Conservation (phyloP, 2,888 invertebrate genomes). For the Rhaphigaster nebulosa region DNA sequence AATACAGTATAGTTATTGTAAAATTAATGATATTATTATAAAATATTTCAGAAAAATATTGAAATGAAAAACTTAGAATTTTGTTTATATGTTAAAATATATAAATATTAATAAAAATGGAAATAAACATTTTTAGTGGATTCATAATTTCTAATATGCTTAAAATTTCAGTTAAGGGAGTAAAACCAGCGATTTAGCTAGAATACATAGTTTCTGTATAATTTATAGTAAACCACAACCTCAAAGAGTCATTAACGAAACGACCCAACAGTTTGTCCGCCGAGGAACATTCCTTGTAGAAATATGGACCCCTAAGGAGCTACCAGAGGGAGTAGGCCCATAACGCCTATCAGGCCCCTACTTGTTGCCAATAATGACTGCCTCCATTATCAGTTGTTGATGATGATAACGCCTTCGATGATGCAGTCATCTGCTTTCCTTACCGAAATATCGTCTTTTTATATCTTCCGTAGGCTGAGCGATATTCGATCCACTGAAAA, state of each 20-base stretch:
- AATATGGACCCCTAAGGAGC: conserved; percentile 4
- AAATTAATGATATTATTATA: too few species aligned
- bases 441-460: neutral
- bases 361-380: conserved; percentile 25
- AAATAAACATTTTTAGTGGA: too few species aligned
- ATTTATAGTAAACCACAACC: neutral
- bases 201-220: conserved; percentile 11
- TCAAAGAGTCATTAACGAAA: neutral
- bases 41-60: too few species aligned
- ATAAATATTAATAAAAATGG: too few species aligned
- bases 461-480: conserved; percentile 32
- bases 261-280: neutral
- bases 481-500: neutral
- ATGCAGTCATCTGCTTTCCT: neutral
- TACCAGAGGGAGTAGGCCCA: neutral
- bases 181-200: neutral
- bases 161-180: neutral
- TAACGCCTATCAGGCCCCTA: conserved; percentile 1
- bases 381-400: conserved; percentile 14
- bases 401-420: conserved; percentile 12
- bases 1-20: too few species aligned
- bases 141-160: too few species aligned
- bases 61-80: too few species aligned
- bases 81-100: too few species aligned
- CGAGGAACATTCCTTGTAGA: neutral